A percentile compares a stretch with the other conserved stretches of the same genome.
Conservation (phyloP, 2,888 invertebrate genomes). For the Patella pellucida region DNA sequence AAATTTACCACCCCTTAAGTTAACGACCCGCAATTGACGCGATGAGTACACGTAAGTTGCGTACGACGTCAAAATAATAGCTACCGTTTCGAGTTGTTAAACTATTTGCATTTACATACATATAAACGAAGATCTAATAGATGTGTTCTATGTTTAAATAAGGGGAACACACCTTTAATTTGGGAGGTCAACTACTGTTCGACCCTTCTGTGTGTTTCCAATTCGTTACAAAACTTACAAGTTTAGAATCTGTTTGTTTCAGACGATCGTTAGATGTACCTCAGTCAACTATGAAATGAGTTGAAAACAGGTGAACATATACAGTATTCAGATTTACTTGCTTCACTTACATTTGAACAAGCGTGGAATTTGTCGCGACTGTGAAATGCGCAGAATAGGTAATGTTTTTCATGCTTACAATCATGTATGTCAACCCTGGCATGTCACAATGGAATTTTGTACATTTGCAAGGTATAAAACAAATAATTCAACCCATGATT, state of each 20-base stretch:
- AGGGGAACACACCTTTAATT: too few species aligned
- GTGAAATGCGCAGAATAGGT: conserved; percentile 10
- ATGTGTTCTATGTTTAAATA: too few species aligned
- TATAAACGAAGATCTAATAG: too few species aligned
- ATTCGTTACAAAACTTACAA: too few species aligned
- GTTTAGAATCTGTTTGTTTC: too few species aligned
- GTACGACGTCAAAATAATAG: too few species aligned
- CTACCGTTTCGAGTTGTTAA: too few species aligned
- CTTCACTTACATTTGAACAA: neutral
- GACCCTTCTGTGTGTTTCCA: too few species aligned
- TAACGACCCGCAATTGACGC: conserved; percentile 11
- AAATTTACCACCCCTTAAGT: conserved; percentile 26
- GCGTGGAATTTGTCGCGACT: conserved; percentile 5
- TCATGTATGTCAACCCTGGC: neutral
- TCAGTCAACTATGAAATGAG: conserved; percentile 1
- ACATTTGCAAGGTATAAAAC: neutral
- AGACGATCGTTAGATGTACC: too few species aligned
- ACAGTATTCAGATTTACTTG: neutral
- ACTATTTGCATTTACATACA: too few species aligned
- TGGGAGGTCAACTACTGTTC: too few species aligned
- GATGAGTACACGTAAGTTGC: neutral
- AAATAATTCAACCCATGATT: too few species aligned
- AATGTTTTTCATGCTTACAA: conserved; percentile 8
- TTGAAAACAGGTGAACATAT: neutral
- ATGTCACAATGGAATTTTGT: neutral